Conservation (phyloP, 2,888 invertebrate genomes). For the Aporophyla lueneburgensis region DNA sequence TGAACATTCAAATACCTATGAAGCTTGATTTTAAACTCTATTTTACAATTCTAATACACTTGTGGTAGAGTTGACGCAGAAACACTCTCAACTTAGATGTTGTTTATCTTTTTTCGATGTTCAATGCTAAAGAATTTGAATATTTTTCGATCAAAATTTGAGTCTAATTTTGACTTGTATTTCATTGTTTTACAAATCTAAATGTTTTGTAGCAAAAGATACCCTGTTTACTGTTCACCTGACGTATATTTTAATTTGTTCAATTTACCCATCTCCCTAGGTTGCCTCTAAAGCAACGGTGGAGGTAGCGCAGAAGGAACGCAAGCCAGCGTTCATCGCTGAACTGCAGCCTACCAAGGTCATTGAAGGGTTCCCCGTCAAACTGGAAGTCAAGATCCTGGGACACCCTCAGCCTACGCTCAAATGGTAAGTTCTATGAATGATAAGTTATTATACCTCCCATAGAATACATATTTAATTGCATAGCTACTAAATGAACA, state of each 20-base stretch:
- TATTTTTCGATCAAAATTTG: too few relatives aligned
- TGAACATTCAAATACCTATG: background rate
- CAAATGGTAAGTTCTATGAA: constrained; percentile 91
- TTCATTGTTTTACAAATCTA: background rate
- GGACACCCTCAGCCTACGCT: constrained; percentile 95
- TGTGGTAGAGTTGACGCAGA: background rate
- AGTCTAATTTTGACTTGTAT: background rate
- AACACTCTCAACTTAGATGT: background rate
- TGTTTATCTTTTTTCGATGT: background rate
- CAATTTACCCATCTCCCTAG: constrained; percentile 47
- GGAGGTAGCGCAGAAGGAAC: constrained; percentile 93
- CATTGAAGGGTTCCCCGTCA: constrained; percentile 96
- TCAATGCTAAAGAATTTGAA: background rate
- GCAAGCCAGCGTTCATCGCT: constrained; percentile 94
- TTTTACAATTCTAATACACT: background rate
- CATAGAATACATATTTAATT: too few relatives aligned
- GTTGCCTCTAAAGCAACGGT: constrained; percentile 91
- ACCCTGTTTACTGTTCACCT: too few relatives aligned
- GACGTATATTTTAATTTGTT: too few relatives aligned
- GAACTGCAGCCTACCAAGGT: constrained; percentile 94
- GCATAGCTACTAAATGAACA: too few relatives aligned
- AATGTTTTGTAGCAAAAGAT: background rate
- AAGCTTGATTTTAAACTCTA: background rate
- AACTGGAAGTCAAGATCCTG: constrained; percentile 94
- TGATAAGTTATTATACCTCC: too few relatives aligned